Evolutionary conservation across 2,113 vertebrate species (phyloP), one percentile per base, ranked within the genome.

Genomic region (Smithornis capensis): DNA sequence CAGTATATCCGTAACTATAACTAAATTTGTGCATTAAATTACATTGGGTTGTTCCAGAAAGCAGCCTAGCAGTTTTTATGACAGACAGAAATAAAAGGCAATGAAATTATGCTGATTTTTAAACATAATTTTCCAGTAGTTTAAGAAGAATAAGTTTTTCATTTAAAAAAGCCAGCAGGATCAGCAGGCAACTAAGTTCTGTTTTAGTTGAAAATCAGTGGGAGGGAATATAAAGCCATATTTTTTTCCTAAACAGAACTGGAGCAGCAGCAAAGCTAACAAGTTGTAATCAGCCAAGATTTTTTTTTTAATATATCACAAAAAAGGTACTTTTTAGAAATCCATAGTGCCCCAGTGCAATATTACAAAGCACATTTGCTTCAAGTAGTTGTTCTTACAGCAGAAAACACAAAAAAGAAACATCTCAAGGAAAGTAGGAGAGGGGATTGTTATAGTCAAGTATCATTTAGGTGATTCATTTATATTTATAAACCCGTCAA

Each of bases 51-150:
- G 35, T 81, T 94, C 84, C 84, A 90, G 89, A 97, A 97, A 96
- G 89, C 90, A 94, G 76, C 79, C 88, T 92, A 94, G 89, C 82
- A 83, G 96, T 97, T 96, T 95, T 97, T 95, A 96, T 94, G 94
- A 94, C 91, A 98, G 95, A 96, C 95, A 96, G 96, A 97, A 98
- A 97, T 96, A 97, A 98, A 93, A 98, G 90, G 97, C 91, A 83
- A 91, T 97, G 94, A 97, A 98, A 98, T 98, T 98, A 98, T 97
- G 97, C 97, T 98, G 98, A 97, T 98, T 98, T 98, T 98, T 98
- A 98, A 98, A 98, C 97, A 98, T 98, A 97, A 98, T 98, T 98
- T 98, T 98, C 97, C 97, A 98, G 98, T 97, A 98, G 98, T 98
- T 98, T 98, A 98, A 98, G 95, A 97, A 97, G 97, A 98, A 97